Base-by-base conservation (phyloP, 1,140 invertebrate genomes). In the Neotoxoptera formosana region DNA sequence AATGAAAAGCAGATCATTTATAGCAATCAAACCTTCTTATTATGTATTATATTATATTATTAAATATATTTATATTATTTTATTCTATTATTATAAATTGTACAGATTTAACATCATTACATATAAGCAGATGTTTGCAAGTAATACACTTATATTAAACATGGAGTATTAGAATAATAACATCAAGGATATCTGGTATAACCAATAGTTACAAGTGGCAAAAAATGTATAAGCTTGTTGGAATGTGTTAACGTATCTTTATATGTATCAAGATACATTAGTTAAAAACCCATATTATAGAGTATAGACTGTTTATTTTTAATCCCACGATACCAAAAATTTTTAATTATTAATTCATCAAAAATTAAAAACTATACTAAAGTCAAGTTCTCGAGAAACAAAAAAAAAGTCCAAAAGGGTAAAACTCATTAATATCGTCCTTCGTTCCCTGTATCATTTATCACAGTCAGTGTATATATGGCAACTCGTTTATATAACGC, bases 401-500 rank as follows among this genome's bases (percentile, higher is more conserved):
- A 88, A 89, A 89, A 41, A 53, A 36, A 89, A 21, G 21, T 41
- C 34, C 21, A 56, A 34, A 93, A 56, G 91, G 34, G 25, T 86
- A 93, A 86, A 93, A 86, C 81, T 93, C 81, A 86, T 86, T 84
- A 93, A 93, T 86, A 93, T 86, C 30, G 14, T 90, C 53, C 25
- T 56, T 53, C 25, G 3, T 30, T 17, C 7, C 7, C 23, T 41
- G 25, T 53, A 30, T 56, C 81, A 84, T 93, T 93, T 86, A 93
- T 93, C n/a, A 93, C 25, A 81, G 81, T 93, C 81, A 56, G 9
- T 30, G 45, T 34, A 83, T 48, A 83, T 34, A 83, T n/a, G 34
- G 56, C 11, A 56, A 93, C 91, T 86, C 81, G 36, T 93, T 93
- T 84, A 86, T 56, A 86, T 25, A 86, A 93, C 45, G 20, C 51